Percentiles rank a stretch among this genome's conserved stretches.
Evolutionary conservation across 2,888 invertebrate species (phyloP).

Genomic region (Punctoribates punctum): DNA sequence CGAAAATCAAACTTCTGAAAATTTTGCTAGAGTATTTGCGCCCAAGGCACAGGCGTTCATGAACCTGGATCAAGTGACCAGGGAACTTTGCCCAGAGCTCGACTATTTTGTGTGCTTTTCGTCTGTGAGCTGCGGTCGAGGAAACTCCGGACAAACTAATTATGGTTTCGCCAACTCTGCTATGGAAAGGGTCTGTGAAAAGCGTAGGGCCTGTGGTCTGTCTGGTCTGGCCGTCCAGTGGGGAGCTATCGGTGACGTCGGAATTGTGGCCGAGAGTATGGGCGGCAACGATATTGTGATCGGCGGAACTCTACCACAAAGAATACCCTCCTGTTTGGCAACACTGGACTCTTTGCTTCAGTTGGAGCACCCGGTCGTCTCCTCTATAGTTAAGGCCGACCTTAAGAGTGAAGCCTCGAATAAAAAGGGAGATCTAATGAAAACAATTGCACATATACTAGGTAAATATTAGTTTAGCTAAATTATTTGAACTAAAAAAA

Average conservation of each 20-base stretch:
- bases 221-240: constrained; percentile 92
- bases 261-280: constrained; percentile 72
- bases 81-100: constrained; percentile 68
- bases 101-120: constrained; percentile 96
- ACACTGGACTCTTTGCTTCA: constrained; percentile 83
- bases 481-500: too few species aligned
- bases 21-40: constrained; percentile 72
- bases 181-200: constrained; percentile 93
- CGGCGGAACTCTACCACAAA: constrained; percentile 92
- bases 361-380: constrained; percentile 77
- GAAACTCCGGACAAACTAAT: constrained; percentile 93
- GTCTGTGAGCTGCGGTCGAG: constrained; percentile 91
- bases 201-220: constrained; percentile 72
- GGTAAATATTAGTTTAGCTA: too few species aligned
- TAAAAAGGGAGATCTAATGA: constrained; percentile 42
- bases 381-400: constrained; percentile 60
- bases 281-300: constrained; percentile 82
- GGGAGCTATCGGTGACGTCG: constrained; percentile 80
- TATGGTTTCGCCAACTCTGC: constrained; percentile 94
- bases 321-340: constrained; percentile 87
- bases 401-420: neutral
- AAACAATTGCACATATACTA: constrained; percentile 50
- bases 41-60: constrained; percentile 82
- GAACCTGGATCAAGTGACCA: constrained; percentile 73
- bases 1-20: constrained; percentile 74